phyloP scores from a whole-genome alignment of 2,888 invertebrate species.

The Argynnis bischoffii region DNA sequence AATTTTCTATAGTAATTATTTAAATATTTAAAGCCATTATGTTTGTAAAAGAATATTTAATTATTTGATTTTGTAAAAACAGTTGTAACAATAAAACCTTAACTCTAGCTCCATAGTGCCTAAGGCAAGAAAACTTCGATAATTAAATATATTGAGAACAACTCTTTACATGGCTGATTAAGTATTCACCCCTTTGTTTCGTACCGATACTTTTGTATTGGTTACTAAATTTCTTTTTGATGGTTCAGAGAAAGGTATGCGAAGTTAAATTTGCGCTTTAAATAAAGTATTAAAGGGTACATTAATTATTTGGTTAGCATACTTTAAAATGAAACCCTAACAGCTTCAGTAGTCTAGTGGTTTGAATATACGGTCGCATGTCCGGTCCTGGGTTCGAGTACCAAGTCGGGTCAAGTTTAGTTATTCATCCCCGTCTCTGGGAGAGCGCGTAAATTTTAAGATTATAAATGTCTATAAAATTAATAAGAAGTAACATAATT shows the following conservation, averaged over 20 bases:
- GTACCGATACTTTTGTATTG: constrained; percentile 33
- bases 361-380: too few relatives aligned
- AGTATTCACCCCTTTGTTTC: constrained; percentile 39
- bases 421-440: too few relatives aligned
- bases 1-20: neutral
- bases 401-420: too few relatives aligned
- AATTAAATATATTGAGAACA: constrained; percentile 39
- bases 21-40: neutral
- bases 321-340: too few relatives aligned
- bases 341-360: too few relatives aligned
- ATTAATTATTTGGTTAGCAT: neutral
- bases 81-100: constrained; percentile 22
- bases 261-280: neutral
- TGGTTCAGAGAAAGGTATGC: neutral
- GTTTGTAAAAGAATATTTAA: neutral
- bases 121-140: constrained; percentile 31
- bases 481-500: too few relatives aligned
- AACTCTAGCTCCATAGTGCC: constrained; percentile 16
- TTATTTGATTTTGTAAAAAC: constrained; percentile 17
- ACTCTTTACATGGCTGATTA: constrained; percentile 38
- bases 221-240: constrained; percentile 4
- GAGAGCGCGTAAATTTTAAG: too few relatives aligned
- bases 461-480: too few relatives aligned
- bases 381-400: too few relatives aligned
- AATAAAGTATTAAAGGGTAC: too few relatives aligned